Conservation (phyloP, 1,140 invertebrate species). For the Idris sp. region DNA sequence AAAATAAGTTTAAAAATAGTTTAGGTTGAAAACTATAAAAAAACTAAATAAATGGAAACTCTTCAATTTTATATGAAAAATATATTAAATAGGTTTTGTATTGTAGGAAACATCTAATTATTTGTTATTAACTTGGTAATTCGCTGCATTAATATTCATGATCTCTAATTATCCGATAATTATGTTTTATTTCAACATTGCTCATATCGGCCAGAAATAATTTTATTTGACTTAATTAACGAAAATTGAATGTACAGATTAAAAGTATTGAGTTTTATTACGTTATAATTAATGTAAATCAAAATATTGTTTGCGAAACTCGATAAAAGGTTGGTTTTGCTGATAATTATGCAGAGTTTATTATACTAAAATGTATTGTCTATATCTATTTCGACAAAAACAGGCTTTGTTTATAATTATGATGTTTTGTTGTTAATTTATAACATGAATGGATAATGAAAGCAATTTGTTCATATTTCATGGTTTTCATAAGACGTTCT, state of each 20-base stretch:
- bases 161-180: not conserved
- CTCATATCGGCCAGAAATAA: not conserved
- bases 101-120: no score
- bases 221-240: conserved; percentile 2
- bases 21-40: no score
- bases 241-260: not conserved
- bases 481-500: not conserved
- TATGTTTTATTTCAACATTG: not conserved
- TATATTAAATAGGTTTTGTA: no score
- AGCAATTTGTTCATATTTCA: not conserved
- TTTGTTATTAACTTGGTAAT: no score
- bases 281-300: conserved; percentile 3
- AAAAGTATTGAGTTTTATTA: not conserved
- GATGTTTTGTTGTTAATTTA: not conserved
- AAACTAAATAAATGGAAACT: no score
- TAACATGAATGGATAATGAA: not conserved
- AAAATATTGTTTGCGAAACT: not conserved
- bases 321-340: not conserved
- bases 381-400: conserved; percentile 4
- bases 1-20: no score
- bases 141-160: not conserved
- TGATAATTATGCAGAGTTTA: conserved; percentile 3
- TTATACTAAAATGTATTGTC: not conserved
- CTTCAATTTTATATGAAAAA: no score
- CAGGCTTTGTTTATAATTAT: conserved; percentile 1